Percentiles rank a stretch among this genome's conserved stretches.
Conservation (phyloP, 2,888 invertebrate species). For the Campoplex nolae region DNA sequence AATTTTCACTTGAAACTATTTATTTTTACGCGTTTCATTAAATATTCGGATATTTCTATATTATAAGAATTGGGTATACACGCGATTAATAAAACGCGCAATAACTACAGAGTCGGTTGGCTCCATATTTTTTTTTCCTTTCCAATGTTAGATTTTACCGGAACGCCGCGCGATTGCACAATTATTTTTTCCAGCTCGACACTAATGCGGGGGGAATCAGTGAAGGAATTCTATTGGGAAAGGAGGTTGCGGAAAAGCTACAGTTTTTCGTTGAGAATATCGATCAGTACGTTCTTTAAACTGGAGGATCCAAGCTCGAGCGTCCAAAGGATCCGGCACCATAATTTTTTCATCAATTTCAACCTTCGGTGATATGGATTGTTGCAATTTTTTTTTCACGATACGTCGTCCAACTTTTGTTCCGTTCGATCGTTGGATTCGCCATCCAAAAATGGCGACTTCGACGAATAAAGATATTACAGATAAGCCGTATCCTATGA, state of each 20-base stretch:
- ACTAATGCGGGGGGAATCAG: slow-evolving; percentile 7
- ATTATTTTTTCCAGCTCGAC: background rate
- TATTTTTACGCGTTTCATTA: background rate
- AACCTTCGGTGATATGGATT: background rate
- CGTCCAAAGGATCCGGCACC: slow-evolving; percentile 11
- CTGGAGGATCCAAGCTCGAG: slow-evolving; percentile 32
- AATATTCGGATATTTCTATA: background rate
- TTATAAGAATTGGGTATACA: no score
- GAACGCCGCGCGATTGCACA: background rate
- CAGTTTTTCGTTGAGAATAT: background rate
- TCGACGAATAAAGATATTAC: slow-evolving; percentile 70
- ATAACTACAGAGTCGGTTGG: no score
- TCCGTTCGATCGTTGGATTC: background rate
- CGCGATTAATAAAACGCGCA: no score
- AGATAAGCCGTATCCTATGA: slow-evolving; percentile 72
- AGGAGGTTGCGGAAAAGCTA: background rate
- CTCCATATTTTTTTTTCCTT: no score
- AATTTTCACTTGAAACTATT: background rate
- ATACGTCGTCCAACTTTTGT: background rate
- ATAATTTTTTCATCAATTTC: background rate
- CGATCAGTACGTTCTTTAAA: slow-evolving; percentile 22
- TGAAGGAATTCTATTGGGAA: slow-evolving; percentile 56
- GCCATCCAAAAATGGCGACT: slow-evolving; percentile 64
- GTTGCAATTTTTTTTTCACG: slow-evolving; percentile 5
- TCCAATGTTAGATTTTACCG: no score